Base-by-base conservation (phyloP, 2,888 invertebrate species). In the Protonemura montana region DNA sequence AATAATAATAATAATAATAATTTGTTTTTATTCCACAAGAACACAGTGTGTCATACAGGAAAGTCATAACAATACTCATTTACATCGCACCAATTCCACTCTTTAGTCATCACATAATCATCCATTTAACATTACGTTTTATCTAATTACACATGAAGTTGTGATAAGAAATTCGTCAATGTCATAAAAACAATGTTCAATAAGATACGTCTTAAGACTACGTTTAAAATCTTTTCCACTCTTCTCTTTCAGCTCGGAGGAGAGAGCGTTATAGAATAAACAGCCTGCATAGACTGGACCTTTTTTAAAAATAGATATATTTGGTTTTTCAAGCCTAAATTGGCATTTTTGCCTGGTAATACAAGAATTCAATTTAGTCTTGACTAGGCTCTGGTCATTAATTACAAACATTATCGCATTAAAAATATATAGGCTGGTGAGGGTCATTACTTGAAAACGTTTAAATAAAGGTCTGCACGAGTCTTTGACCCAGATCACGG, bases 321-420 rank as follows among this genome's bases (percentile, higher is more conserved):
- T 59, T 10, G 7, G 59, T 59, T 59, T 59, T 21, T 59, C 59
- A 16, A 59, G 59, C 59, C 59, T 59, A 59, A 16, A 59, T 59
- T 59, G 59, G 59, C 16, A 59, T 59, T 59, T 59, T 59, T 59
- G 59, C 13, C 59, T 59, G 59, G 59, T 59, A 21, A 16, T 21
- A 59, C 21, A 59, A 10, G 1, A 10, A 59, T 59, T 59, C 59
- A 16, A 16, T 16, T 59, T 59, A 21, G 59, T 21, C 59, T 59
- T 59, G 59, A 59, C 59, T 59, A 59, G 59, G 59, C 59, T 59
- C 59, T 59, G 59, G 13, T 59, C 59, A 59, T 59, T 59, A 59
- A 59, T 7, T 16, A 59, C 59, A 59, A 21, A 59, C 59, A 59
- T 59, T 59, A 59, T 59, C 59, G 21, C 59, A 59, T 59, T 21